Evolutionary conservation across 2,797 vertebrate genomes (phyloP).

Genomic region (Chromobotia macracanthus): DNA sequence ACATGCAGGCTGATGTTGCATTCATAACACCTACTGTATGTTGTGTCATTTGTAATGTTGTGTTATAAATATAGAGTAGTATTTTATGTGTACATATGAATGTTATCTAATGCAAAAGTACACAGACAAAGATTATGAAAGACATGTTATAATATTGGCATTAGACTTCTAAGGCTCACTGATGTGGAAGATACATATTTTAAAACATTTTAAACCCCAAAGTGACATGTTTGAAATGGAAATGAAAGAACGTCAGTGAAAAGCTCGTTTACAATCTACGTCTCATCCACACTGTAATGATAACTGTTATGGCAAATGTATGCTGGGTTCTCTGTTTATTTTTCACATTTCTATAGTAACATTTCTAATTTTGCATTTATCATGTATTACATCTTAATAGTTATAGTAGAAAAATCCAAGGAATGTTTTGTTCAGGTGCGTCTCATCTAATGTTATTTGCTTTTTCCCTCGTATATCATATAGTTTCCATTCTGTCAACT

Average conservation of each 20-base stretch:
- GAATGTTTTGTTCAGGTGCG: neutral
- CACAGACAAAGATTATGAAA: neutral
- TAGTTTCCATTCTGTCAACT: slow-evolving; percentile 9
- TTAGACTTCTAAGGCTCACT: neutral
- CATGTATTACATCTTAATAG: neutral
- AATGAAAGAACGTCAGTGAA: neutral
- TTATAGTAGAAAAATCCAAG: neutral
- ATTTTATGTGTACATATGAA: neutral
- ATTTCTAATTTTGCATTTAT: neutral
- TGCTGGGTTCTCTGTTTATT: neutral
- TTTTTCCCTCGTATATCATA: neutral
- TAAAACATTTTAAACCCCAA: neutral
- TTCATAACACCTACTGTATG: neutral
- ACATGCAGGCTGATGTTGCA: too few relatives aligned
- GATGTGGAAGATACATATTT: slow-evolving; percentile 3
- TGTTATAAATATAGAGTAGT: neutral
- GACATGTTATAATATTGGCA: neutral
- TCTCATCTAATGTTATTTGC: neutral
- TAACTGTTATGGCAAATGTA: neutral
- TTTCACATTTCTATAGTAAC: neutral
- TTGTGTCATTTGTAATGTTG: neutral
- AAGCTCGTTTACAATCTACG: neutral
- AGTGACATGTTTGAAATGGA: neutral
- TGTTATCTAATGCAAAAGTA: neutral
- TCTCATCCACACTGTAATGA: neutral